Conservation (phyloP, 2,888 invertebrate genomes). For the Andrena fulva region DNA sequence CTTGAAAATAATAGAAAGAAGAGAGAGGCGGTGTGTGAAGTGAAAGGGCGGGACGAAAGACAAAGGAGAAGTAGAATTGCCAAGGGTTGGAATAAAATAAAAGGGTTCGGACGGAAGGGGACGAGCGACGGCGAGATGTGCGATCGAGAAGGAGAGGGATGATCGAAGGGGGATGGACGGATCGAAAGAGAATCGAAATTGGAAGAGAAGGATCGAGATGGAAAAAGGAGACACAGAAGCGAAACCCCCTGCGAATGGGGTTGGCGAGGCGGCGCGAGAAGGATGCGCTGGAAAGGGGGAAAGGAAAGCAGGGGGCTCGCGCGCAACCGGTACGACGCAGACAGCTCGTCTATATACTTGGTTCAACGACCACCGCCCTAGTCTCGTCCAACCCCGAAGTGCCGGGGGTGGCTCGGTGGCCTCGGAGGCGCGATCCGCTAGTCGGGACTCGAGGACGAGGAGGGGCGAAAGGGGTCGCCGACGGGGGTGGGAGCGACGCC, state of each 20-base stretch:
- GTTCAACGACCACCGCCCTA: conserved; percentile 85
- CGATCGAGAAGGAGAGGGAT: conserved; percentile 17
- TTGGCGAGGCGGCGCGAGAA: neutral
- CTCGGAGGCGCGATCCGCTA: conserved; percentile 33
- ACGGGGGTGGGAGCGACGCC: conserved; percentile 12
- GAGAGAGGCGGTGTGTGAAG: neutral
- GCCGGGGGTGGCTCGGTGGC: conserved; percentile 64
- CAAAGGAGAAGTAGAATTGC: neutral
- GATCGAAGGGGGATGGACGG: conserved; percentile 8
- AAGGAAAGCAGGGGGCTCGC: conserved; percentile 33
- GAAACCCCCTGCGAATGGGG: neutral
- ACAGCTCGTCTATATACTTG: conserved; percentile 79
- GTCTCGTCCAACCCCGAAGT: conserved; percentile 81
- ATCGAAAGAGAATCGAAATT: neutral
- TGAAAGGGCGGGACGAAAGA: neutral
- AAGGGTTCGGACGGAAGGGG: conserved; percentile 2
- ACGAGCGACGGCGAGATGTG: conserved; percentile 48
- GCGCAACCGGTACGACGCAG: conserved; percentile 80
- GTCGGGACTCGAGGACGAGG: conserved; percentile 36
- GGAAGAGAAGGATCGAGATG: neutral
- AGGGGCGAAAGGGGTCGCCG: conserved; percentile 74
- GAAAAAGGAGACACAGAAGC: conserved; percentile 1
- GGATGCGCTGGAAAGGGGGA: neutral
- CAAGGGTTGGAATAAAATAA: conserved; percentile 2
- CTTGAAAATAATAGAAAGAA: neutral